Evolutionary conservation across 2,797 vertebrate species (phyloP), one percentile per base, ranked within the genome.

Genomic region (Chelon auratus): DNA sequence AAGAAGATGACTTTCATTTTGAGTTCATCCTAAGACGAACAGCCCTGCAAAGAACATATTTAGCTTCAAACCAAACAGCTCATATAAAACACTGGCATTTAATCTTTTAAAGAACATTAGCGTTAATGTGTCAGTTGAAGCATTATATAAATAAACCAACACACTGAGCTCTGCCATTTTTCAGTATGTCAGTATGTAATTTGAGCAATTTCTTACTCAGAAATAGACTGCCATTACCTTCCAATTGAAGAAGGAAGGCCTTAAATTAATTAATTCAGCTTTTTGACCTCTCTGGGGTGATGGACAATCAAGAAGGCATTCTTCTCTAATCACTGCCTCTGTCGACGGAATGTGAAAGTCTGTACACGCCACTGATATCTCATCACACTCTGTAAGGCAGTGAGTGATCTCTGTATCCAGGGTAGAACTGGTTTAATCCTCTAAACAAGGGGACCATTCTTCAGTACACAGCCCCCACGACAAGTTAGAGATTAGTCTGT

Each of bases 381-480:
- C 3, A 3, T 67, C 59, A n/a, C 54, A 48, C 47, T 63, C 56
- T 40, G 36, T 37, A 7, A 47, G 15, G 42, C 58, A 3, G 2
- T 17, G n/a, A 58, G 20, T 63, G 77, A 62, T 47, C 51, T 68
- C 61, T 72, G 39, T 67, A 63, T 62, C 43, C 60, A 68, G 68
- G 82, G 72, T 62, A 78, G 65, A 86, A 70, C 68, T 20, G 48
- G 45, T 57, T 45, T 91, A 92, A 93, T 91, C 91, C 82, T 72
- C 37, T 24, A 80, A 90, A 93, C 89, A 95, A 92, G 57, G 75
- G 76, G 39, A 63, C 74, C 72, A 87, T 93, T 94, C 80, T 92
- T 90, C 33, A 78, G 83, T 69, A 64, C 63, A 82, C 87, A 85
- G 72, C 75, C 77, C 71, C n/a, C 55, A 70, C 47, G 6, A 79